Base-by-base conservation (phyloP, 2,888 invertebrate species). In the Nemotelus pantherinus region DNA sequence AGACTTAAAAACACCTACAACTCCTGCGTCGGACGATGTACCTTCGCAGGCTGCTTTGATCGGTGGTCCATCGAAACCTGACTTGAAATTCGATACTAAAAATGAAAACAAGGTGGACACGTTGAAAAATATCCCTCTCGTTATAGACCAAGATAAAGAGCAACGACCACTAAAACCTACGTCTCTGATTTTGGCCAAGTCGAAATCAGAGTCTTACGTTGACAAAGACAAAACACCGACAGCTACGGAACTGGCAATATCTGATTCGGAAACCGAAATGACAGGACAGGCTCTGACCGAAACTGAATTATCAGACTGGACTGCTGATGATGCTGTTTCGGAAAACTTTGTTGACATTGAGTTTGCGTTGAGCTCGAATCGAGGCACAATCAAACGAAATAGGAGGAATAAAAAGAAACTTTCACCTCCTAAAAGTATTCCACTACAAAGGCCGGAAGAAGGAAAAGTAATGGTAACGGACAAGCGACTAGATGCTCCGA, bases 241-340 rank as follows among this genome's bases (percentile, higher is more conserved):
- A 0, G 86, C 83, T 0, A 53, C 9, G 2, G 85, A 85, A 44
- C 47, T 43, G 25, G 58, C 82, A 1, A 89, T 89, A 81, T 93
- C 93, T 0, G 93, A 93, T 81, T 93, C 93, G 0, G 90, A 92
- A 76, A 91, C 91, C 2, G 93, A 94, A 81, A 89, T 89, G 1
- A 92, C 92, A 0, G 93, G 93, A 0, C 90, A 93, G 1, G 93
- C 92, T 2, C 88, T 95, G 9, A 95, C 95, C 0, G 95, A 95
- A 86, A 95, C 95, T 0, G 95, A 95, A 84, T 88, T 95, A n/a
- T 95, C 95, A 0, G 95, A 96, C 85, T 95, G 95, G 95, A 95
- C 94, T 0, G 91, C 93, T 3, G 95, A 95, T 83, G 93, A 92
- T 81, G 92, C 91, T 58, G 93, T 92, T 2, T 91, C 94, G 0